Percentiles rank a stretch among this genome's conserved stretches.
Conservation (phyloP, 2,113 vertebrate genomes). For the Fulmarus glacialis region DNA sequence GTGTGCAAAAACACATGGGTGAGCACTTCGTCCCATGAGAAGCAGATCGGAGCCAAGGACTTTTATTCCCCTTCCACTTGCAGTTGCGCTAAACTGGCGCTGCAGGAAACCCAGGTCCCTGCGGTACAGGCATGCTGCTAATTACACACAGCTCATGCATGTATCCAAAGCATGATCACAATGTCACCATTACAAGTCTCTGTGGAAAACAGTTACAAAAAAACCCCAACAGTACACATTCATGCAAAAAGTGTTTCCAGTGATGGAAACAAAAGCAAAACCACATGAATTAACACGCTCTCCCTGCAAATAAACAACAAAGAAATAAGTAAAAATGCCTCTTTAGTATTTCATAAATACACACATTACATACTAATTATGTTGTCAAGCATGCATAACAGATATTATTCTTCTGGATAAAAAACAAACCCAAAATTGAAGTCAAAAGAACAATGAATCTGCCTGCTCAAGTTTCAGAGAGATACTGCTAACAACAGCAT, state of each 20-base stretch:
- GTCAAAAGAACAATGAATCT: not conserved
- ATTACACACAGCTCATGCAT: not conserved
- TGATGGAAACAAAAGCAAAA: not conserved
- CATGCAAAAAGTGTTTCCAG: not conserved
- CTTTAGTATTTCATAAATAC: not conserved
- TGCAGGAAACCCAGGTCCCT: not conserved
- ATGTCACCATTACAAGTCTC: not conserved
- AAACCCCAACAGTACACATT: not conserved
- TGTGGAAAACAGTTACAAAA: not conserved
- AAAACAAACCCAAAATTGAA: not conserved
- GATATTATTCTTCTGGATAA: not conserved
- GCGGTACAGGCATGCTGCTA: accelerated
- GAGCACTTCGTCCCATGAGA: not conserved
- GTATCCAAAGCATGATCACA: not conserved
- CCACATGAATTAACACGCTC: not conserved
- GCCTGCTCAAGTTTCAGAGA: not conserved
- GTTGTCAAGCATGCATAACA: not conserved
- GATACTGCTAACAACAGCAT: not conserved
- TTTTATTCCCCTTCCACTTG: not conserved
- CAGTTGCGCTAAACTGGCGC: not conserved
- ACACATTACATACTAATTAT: not conserved
- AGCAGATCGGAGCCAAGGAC: not conserved
- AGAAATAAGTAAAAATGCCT: not conserved
- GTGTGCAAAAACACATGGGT: accelerated
- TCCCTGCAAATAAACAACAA: not conserved